Evolutionary conservation across 2,113 vertebrate species (phyloP).

Genomic region (Chloroceryle aenea): DNA sequence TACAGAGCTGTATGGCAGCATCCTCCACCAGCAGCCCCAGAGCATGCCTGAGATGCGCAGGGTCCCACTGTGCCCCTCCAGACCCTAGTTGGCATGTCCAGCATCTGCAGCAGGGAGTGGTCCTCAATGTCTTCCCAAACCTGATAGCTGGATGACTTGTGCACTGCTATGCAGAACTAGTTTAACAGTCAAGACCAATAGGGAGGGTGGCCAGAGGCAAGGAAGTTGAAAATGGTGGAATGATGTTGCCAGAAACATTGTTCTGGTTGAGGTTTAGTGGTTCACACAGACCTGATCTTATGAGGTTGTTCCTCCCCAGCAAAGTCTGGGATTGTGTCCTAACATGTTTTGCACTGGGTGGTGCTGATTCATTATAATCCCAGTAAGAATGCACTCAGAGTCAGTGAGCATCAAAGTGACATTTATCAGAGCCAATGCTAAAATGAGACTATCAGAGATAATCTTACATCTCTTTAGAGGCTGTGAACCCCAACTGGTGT

Average conservation of each 20-base stretch:
- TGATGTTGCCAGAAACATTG: neutral
- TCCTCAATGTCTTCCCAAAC: neutral
- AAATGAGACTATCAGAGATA: neutral
- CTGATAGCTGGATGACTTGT: neutral
- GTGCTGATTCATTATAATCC: neutral
- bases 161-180: neutral
- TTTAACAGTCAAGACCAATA: neutral
- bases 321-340: neutral
- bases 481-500: accelerated
- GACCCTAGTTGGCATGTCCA: neutral
- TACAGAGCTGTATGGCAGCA: neutral
- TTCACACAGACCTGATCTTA: neutral
- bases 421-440: neutral
- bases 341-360: neutral
- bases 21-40: neutral
- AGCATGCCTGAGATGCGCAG: accelerated
- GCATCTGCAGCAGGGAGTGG: neutral
- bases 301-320: neutral
- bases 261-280: neutral
- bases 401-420: too few species aligned
- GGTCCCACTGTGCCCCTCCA: accelerated
- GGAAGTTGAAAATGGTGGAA: neutral
- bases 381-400: accelerated
- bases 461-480: neutral
- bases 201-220: accelerated